Base-by-base conservation (phyloP, 1,140 invertebrate species). In the Ceratitis capitata region DNA sequence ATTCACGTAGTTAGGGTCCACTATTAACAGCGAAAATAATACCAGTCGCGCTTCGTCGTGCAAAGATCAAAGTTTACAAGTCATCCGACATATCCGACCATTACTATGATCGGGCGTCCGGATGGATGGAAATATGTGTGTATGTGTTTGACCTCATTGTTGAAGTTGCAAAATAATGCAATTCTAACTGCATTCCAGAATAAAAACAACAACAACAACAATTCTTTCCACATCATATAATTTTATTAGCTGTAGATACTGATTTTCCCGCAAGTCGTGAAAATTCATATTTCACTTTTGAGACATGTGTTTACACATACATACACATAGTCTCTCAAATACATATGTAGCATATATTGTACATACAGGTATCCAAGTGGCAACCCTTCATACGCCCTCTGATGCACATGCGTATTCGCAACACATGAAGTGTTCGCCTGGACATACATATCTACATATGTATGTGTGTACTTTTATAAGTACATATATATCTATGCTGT, bases 221-320 rank as follows among this genome's bases (percentile, higher is more conserved):
- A n/a, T 78, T 16, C 39, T 42, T 35, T 32, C n/a, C 39, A 78
- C n/a, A 39, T 35, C 39, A 78, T 78, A 45, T 78, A 78, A 45
- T 78, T 78, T 78, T 78, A 78, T 78, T 78, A 78, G 39, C 39
- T 78, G 14, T n/a, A n/a, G n/a, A n/a, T 45, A 78, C 69, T 45
- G n/a, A 5, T 78, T 78, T 61, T 78, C 26, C 23, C n/a, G 4
- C 39, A 78, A 45, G 16, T 78, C 45, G 23, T 45, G 69, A 78
- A 35, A 78, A 78, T 45, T 78, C 69, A 78, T 78, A 78, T 45
- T 39, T 78, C 69, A 39, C 39, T 35, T 16, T 12, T 69, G 12
- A 39, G 61, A 39, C 32, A 69, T 12, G 19, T 5, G 29, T 32
- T 12, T 16, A 35, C 0, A 53, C 1, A 2, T 32, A 61, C 1